These are phyloP conservation scores for Apogon talboti DNA, from an alignment of 2,797 vertebrate species.

Conservation along the genomic window DNA sequence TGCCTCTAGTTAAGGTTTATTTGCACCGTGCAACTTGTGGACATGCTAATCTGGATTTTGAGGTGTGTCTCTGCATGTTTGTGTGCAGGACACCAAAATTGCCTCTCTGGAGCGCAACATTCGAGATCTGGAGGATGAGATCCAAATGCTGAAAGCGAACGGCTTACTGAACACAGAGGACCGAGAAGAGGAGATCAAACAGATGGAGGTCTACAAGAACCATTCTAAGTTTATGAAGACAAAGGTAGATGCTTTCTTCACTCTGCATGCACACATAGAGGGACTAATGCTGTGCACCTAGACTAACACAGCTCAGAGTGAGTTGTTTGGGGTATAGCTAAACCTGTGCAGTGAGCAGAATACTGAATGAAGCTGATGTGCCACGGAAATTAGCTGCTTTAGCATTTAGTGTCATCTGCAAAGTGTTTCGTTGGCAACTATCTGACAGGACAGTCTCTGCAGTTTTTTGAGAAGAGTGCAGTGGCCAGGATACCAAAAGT, in stretches of 20 bases:
- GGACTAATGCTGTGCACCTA: conserved; percentile 14
- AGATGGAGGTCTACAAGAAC: conserved; percentile 99
- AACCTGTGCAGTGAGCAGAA: conserved; percentile 20
- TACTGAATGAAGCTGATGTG: conserved; percentile 37
- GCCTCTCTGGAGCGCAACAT: conserved; percentile 96
- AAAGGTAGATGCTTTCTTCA: conserved; percentile 84
- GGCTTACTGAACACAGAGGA: conserved; percentile 94
- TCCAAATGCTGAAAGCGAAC: conserved; percentile 97
- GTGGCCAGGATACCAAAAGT: conserved; percentile 20
- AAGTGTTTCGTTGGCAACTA: conserved; percentile 62
- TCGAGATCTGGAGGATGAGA: conserved; percentile 97
- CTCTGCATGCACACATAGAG: conserved; percentile 29
- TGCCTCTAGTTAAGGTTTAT: conserved; percentile 36
- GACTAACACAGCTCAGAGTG: not conserved
- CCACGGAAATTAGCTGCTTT: conserved; percentile 52
- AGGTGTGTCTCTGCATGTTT: conserved; percentile 75
- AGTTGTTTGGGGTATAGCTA: not conserved
- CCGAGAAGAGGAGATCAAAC: conserved; percentile 96
- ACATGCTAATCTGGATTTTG: conserved; percentile 61
- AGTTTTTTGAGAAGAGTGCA: conserved; percentile 21
- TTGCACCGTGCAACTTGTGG: conserved; percentile 55
- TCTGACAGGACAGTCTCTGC: conserved; percentile 36
- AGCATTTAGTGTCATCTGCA: conserved; percentile 56
- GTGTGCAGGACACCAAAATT: conserved; percentile 94
- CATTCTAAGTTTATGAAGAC: conserved; percentile 99